phyloP scores from a whole-genome alignment of 2,888 invertebrate species.

The Chrysomela aeneicollis region DNA sequence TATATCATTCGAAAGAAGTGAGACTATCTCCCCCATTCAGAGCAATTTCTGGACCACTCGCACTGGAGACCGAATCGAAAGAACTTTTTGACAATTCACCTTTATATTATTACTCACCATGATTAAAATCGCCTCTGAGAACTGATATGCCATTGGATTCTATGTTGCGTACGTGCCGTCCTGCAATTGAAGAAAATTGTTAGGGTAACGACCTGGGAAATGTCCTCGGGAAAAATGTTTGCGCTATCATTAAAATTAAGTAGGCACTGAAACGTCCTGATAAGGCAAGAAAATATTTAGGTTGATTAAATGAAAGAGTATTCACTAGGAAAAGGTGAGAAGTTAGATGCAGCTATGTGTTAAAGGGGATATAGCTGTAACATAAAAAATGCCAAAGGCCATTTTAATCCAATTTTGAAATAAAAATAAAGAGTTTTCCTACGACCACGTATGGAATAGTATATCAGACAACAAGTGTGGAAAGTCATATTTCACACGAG shows the following conservation, averaged over 20 bases:
- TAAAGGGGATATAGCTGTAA: background rate
- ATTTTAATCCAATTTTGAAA: no score
- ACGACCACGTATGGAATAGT: no score
- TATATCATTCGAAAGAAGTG: no score
- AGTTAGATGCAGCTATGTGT: constrained; percentile 1
- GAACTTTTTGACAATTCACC: constrained; percentile 44
- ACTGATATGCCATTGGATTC: constrained; percentile 61
- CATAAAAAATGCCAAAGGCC: no score
- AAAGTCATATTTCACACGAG: no score
- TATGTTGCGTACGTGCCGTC: constrained; percentile 58
- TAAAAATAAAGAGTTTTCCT: no score
- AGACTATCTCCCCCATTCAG: no score
- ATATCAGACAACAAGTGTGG: no score
- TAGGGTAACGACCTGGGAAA: constrained; percentile 25
- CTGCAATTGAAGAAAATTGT: constrained; percentile 52
- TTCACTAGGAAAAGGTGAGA: background rate
- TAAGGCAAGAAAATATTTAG: constrained; percentile 20
- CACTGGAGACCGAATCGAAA: no score
- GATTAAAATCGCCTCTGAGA: constrained; percentile 60
- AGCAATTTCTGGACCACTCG: no score
- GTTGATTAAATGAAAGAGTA: constrained; percentile 12
- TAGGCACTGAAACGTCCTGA: constrained; percentile 28
- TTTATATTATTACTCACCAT: constrained; percentile 55
- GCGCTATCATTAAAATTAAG: constrained; percentile 27
- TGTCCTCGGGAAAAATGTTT: constrained; percentile 23